Evolutionary conservation across 2,888 invertebrate genomes (phyloP), one percentile per base, ranked within the genome.

Genomic region (Tachina fera): DNA sequence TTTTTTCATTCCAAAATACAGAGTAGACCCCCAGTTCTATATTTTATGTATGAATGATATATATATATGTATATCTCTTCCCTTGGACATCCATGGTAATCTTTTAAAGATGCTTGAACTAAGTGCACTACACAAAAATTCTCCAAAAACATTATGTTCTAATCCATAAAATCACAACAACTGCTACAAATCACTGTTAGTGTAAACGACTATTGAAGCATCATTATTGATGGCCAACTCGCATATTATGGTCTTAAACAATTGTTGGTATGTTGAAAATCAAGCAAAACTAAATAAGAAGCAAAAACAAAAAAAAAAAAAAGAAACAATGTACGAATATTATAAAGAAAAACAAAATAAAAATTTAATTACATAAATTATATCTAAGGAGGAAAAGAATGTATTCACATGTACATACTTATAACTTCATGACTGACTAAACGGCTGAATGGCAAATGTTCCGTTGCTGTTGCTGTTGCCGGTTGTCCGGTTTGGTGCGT

Each of bases 331-430:
- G 31, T 31, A 31, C 31, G 31, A 5, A 16, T 13, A 45, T 19
- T 47, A 19, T 6, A 65, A 65, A 47, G n/a, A 14, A 65, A 47
- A 81, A 49, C 11, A 78, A 82, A 79, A 79, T 41, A 83, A 86
- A 86, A 86, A 80, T 86, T 86, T 86, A 86, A 86, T 86, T 86
- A 86, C 83, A 86, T 83, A 83, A 86, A 86, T 86, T 86, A 86
- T 83, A 83, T 86, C 86, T 86, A 83, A 86, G 74, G 79, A 83
- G 76, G 75, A 75, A 80, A 83, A 80, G 76, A 78, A 83, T 77
- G 77, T 67, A 72, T 49, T 61, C 45, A 68, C 68, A 51, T 60
- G 65, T 80, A 39, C 39, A 49, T 51, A 39, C 31, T n/a, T 31
- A 79, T 45, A 49, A 72, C n/a, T 56, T 68, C 68, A 75, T 74